phyloP scores from a whole-genome alignment of 2,888 invertebrate genomes.

The Diogma glabrata region DNA sequence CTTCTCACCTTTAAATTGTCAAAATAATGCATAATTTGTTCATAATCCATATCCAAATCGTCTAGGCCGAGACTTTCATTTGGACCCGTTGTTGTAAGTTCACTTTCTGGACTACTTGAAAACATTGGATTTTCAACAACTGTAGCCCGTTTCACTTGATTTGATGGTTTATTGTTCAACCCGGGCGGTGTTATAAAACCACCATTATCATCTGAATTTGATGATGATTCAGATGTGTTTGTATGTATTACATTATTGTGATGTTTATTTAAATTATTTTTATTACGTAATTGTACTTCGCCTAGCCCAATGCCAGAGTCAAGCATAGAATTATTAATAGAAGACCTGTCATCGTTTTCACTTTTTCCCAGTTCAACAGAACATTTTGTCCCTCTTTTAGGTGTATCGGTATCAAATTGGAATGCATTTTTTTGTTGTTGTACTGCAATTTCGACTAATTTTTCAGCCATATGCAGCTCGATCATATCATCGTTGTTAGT shows the following conservation, averaged over 20 bases:
- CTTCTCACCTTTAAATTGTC: constrained; percentile 82
- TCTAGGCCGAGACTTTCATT: constrained; percentile 60
- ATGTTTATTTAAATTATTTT: constrained; percentile 7
- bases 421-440: constrained; percentile 35
- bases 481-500: constrained; percentile 9
- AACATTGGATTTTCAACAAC: constrained; percentile 86
- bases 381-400: constrained; percentile 25
- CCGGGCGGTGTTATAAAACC: constrained; percentile 24
- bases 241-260: constrained; percentile 18
- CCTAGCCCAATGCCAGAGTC: constrained; percentile 15
- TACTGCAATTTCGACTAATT: constrained; percentile 32
- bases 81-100: constrained; percentile 27
- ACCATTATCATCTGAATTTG: constrained; percentile 23
- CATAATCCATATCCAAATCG: constrained; percentile 90
- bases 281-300: constrained; percentile 1
- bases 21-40: constrained; percentile 96
- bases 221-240: constrained; percentile 11
- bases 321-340: constrained; percentile 10
- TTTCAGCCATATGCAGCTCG: constrained; percentile 35
- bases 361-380: not conserved
- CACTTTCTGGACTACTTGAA: constrained; percentile 43
- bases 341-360: constrained; percentile 2
- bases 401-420: constrained; percentile 37
- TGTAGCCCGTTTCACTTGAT: constrained; percentile 65
- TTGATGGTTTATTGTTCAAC: constrained; percentile 19